Percentiles rank a stretch among this genome's conserved stretches.
Evolutionary conservation across 1,140 invertebrate genomes (phyloP).

Genomic region (Trichonephila clavata): DNA sequence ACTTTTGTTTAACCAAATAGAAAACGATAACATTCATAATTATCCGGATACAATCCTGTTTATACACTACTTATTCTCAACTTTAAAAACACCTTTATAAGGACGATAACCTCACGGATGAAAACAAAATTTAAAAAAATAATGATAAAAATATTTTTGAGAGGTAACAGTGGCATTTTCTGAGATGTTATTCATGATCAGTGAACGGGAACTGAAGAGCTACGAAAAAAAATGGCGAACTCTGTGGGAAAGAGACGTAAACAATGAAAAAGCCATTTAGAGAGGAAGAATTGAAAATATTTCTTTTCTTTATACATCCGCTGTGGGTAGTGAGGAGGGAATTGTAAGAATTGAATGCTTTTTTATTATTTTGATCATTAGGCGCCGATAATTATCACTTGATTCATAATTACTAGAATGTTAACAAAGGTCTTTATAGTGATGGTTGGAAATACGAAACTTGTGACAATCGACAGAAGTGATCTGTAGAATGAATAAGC

Average conservation of each 20-base stretch:
- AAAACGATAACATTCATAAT: too few relatives aligned
- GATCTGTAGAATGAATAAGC: background rate
- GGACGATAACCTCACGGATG: too few relatives aligned
- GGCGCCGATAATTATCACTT: constrained; percentile 6
- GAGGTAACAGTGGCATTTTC: background rate
- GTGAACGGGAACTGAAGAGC: constrained; percentile 50
- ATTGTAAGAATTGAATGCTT: background rate
- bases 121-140: background rate
- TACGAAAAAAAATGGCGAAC: background rate
- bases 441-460: background rate
- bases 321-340: background rate
- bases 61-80: too few relatives aligned
- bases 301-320: background rate
- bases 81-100: too few relatives aligned
- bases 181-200: constrained; percentile 50
- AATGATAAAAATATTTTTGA: background rate
- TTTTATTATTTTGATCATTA: background rate
- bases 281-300: background rate
- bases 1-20: too few relatives aligned
- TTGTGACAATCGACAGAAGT: background rate
- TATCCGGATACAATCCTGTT: too few relatives aligned
- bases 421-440: background rate
- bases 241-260: constrained; percentile 28
- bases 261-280: constrained; percentile 1
- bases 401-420: constrained; percentile 4